Evolutionary conservation across 2,113 vertebrate genomes (phyloP).

Genomic region (Anthoscopus minutus): DNA sequence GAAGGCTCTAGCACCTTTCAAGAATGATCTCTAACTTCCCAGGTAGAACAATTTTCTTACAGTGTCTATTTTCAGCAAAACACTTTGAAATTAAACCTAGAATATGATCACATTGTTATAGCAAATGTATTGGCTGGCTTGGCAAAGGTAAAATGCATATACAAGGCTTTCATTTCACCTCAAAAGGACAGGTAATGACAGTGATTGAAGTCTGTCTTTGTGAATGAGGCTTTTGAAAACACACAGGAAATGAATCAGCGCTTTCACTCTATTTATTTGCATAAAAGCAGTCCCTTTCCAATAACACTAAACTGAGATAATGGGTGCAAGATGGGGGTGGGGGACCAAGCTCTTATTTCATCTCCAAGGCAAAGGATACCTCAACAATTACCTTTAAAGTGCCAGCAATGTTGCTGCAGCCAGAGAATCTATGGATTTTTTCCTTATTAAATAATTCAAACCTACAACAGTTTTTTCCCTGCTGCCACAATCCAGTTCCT

Average conservation of each 20-base stretch:
- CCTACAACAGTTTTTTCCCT: background rate
- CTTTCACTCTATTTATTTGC: background rate
- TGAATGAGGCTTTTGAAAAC: background rate
- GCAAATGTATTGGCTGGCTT: background rate
- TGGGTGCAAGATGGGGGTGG: accelerated
- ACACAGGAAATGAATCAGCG: background rate
- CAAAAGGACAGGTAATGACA: background rate
- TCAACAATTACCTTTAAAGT: background rate
- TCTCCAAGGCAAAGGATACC: background rate
- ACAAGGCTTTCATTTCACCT: background rate
- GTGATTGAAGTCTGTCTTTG: background rate
- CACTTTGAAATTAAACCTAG: background rate
- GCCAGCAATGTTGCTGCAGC: background rate
- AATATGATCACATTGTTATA: background rate
- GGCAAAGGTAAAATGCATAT: background rate
- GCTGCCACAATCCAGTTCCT: background rate
- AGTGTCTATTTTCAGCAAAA: background rate
- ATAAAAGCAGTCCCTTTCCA: background rate
- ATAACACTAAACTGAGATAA: background rate
- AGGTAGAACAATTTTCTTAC: background rate
- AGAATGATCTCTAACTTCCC: background rate
- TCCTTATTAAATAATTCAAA: background rate
- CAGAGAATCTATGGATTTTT: background rate
- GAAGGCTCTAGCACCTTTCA: background rate
- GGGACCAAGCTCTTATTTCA: background rate